These are phyloP conservation scores for Phalloptychus januarius DNA, from an alignment of 2,797 vertebrate species.

Conservation along the genomic window DNA sequence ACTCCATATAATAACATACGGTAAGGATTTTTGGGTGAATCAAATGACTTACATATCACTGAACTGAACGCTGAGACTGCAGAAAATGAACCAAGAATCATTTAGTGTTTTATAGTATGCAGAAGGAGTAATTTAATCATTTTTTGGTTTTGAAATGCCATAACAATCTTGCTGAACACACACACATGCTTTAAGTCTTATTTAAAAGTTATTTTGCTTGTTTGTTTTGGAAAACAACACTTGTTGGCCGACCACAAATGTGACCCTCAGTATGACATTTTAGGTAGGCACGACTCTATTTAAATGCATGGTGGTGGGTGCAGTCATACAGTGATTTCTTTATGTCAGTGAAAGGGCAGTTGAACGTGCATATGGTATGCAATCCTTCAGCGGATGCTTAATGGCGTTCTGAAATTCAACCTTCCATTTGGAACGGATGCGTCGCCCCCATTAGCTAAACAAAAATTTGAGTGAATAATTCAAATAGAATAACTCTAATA, in stretches of 20 bases:
- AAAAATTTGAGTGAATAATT: neutral
- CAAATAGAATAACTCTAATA: neutral
- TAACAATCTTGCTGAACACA: neutral
- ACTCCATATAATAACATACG: neutral
- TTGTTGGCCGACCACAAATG: neutral
- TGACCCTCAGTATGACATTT: slow-evolving; percentile 16
- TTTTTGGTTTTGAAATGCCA: neutral
- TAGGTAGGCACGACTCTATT: slow-evolving; percentile 3
- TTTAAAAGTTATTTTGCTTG: neutral
- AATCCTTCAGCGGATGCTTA: slow-evolving; percentile 24
- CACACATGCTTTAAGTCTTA: neutral
- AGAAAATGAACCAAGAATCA: neutral
- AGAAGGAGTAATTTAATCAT: neutral
- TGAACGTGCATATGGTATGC: slow-evolving; percentile 19
- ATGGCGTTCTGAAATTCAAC: slow-evolving; percentile 26
- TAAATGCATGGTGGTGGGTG: slow-evolving; percentile 13
- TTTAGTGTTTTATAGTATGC: neutral
- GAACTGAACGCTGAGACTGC: neutral
- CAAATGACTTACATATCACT: neutral
- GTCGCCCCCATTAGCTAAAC: neutral
- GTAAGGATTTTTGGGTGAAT: neutral
- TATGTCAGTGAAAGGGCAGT: slow-evolving; percentile 14
- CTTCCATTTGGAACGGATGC: neutral
- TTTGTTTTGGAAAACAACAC: neutral
- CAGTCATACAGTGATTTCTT: slow-evolving; percentile 30